Percentiles rank a stretch among this genome's conserved stretches.
Evolutionary conservation across 2,797 vertebrate genomes (phyloP).

Genomic region (Coluber constrictor): DNA sequence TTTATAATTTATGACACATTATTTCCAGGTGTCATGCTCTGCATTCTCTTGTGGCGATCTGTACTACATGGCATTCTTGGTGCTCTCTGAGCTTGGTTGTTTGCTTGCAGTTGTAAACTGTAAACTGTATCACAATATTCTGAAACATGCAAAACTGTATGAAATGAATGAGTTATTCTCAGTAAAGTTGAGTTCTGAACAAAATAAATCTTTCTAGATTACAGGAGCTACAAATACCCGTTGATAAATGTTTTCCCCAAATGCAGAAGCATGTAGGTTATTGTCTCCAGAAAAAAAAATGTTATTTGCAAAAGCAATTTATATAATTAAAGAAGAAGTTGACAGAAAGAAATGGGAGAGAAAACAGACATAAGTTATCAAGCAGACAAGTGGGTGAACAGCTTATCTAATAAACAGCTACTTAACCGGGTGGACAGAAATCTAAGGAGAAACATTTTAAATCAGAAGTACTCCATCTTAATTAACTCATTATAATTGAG

Average conservation of each 20-base stretch:
- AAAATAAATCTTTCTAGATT: background rate
- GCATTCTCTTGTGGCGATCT: too few species aligned
- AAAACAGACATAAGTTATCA: background rate
- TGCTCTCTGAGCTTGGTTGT: too few species aligned
- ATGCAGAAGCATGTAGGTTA: background rate
- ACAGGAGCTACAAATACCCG: background rate
- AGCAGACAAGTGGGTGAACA: background rate
- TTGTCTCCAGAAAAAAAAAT: background rate
- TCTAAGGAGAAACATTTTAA: background rate
- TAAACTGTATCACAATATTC: background rate
- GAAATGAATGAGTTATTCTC: background rate
- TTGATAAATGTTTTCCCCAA: background rate
- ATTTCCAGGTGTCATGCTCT: too few species aligned
- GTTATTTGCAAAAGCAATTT: background rate
- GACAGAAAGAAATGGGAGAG: background rate
- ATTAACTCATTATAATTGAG: background rate
- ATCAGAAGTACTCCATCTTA: background rate
- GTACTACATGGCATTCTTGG: too few species aligned
- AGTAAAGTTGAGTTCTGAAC: background rate
- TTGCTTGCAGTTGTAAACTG: background rate
- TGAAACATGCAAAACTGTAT: background rate
- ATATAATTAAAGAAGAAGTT: background rate
- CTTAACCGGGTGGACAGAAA: background rate
- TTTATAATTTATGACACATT: too few species aligned
- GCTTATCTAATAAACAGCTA: background rate